phyloP scores from a whole-genome alignment of 2,113 vertebrate species.

The Brevimyrus niger region DNA sequence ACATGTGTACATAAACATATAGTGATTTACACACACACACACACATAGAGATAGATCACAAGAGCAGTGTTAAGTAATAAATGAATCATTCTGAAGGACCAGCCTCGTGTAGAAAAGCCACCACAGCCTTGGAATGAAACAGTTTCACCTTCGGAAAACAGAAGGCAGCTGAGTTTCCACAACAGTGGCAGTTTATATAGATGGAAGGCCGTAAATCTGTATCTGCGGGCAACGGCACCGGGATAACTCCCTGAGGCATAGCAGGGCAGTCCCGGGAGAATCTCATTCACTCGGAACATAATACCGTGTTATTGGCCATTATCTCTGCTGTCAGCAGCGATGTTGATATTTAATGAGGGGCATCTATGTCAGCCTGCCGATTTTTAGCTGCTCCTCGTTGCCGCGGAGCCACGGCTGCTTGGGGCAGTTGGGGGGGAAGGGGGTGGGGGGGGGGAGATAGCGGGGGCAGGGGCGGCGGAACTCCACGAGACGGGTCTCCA shows the following conservation, averaged over 20 bases:
- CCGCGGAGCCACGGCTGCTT: conserved; percentile 53
- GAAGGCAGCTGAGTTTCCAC: conserved; percentile 4
- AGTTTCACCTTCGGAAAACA: conserved; percentile 18
- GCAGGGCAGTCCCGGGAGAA: conserved; percentile 68
- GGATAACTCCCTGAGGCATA: conserved; percentile 63
- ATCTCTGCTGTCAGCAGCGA: conserved; percentile 80
- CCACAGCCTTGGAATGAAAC: conserved; percentile 4
- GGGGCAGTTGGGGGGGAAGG: not conserved
- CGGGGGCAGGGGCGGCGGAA: not conserved
- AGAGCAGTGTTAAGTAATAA: not conserved
- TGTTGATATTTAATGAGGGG: conserved; percentile 74
- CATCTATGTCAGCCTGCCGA: conserved; percentile 70
- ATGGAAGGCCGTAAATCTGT: conserved; percentile 22
- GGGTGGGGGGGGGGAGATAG: not conserved
- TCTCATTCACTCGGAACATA: conserved; percentile 80
- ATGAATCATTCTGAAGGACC: not conserved
- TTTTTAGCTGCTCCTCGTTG: conserved; percentile 63
- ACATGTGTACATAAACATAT: not conserved
- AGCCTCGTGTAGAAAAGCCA: not conserved
- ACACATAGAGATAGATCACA: not conserved
- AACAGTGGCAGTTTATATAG: conserved; percentile 14
- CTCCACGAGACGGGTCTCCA: not conserved
- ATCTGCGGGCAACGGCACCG: conserved; percentile 49
- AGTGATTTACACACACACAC: not conserved
- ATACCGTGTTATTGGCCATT: conserved; percentile 87